Base-by-base conservation (phyloP, 2,797 vertebrate genomes). In the Pseudochirops corinnae region DNA sequence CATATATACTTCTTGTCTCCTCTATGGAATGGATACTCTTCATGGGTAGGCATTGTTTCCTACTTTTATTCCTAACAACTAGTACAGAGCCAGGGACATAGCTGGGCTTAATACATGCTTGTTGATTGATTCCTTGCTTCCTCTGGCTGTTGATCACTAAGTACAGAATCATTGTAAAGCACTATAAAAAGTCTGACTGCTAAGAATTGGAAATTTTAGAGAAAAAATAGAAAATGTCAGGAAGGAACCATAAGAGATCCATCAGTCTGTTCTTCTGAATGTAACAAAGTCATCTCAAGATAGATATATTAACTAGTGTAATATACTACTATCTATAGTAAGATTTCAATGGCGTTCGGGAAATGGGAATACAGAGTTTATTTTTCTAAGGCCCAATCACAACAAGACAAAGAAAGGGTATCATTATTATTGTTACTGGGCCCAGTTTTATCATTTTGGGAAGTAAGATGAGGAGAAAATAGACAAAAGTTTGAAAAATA, bases 401-500 rank as follows among this genome's bases (percentile, higher is more conserved):
- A 28, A 21, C 5, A 56, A 92, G 26, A 24, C 7, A 0, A 0
- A 33, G 91, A 55, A 52, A 94, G 28, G 33, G 3, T 39, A 74
- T 67, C n/a, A 13, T 0, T 55, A 91, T 50, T 33, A 7, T 24
- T 26, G 18, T 4, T 50, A 28, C 0, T 0, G 18, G 62, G 4
- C 5, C 52, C 14, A 3, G 0, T 0, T 2, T 9, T 62, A 18
- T 0, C 18, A 21, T 33, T 92, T 4, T 56, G 21, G 14, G 55
- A 90, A 31, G 58, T 9, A 18, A 21, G n/a, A 90, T 29, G 28
- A 0, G 14, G 33, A 29, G 39, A 55, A 95, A 46, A 90, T 9
- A 94, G 56, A 7, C 13, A 56, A 90, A 92, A 94, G 90, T 46
- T 53, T 53, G 93, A 91, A 95, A 46, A 92, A 92, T n/a, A 55